Base-by-base conservation (phyloP, 2,797 vertebrate genomes). In the Erethizon dorsatum region DNA sequence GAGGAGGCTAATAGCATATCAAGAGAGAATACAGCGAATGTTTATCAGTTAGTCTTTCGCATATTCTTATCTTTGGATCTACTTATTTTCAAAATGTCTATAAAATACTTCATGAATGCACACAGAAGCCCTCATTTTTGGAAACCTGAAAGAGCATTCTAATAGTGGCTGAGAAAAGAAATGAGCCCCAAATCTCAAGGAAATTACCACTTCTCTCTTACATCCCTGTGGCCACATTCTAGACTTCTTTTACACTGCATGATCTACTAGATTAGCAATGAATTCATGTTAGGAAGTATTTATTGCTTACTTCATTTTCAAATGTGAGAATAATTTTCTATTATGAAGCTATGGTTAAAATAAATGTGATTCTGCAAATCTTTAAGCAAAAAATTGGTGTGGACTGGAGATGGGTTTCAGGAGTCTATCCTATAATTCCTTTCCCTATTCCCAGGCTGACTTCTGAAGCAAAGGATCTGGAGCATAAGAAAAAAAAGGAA, bases 1-100 rank as follows among this genome's bases (percentile, higher is more conserved):
- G 84, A 57, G 91, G 86, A 93, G 18, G 22, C 54, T 87, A 93
- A 24, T 7, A 56, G 73, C 47, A 78, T 37, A 50, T 56, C n/a
- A 65, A 15, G 31, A 95, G 54, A 37, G 13, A 91, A 50, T 5
- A 69, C 22, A 95, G n/a, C 54, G 83, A 57, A 95, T 69, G 73
- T 50, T 86, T 22, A 47, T 54, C 31, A 78, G 6, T 52, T 83
- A 65, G 13, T 31, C 41, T 79, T 83, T 92, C 14, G 9, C 3
- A 54, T 31, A 61, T n/a, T 52, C 22, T 52, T 61, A 41, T 24
- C 9, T 50, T 88, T 87, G 18, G 10, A 61, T 92, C 91, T 95
- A 50, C 52, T 86, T 91, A 37, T 85, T 95, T 83, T 67, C 41
- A 59, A 47, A 78, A 80, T 61, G 31, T 18, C n/a, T 85, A 65